phyloP scores from a whole-genome alignment of 2,888 invertebrate species.

The Ferrisia virgata region DNA sequence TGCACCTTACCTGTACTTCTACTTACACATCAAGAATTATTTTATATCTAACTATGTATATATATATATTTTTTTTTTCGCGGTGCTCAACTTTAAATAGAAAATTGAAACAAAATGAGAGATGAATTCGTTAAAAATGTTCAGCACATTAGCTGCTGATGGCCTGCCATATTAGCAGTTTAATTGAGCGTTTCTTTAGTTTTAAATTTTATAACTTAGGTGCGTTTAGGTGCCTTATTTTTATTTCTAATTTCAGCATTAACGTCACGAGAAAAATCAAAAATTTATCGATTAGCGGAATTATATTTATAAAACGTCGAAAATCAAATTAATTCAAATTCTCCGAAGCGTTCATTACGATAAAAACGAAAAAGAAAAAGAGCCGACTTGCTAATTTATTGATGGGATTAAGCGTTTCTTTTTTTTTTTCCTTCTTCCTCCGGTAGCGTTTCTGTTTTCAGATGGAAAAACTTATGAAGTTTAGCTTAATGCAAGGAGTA shows the following conservation, averaged over 20 bases:
- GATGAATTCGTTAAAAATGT: too few species aligned
- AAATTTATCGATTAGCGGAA: background rate
- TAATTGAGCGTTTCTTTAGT: background rate
- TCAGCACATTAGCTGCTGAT: too few species aligned
- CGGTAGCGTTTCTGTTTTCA: background rate
- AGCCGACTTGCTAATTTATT: constrained; percentile 6
- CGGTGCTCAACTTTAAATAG: too few species aligned
- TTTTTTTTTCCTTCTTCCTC: background rate
- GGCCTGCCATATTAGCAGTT: background rate
- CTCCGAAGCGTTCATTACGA: background rate
- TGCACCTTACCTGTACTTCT: too few species aligned
- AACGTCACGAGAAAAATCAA: background rate
- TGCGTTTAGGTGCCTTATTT: background rate
- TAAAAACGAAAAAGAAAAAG: background rate
- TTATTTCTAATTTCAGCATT: background rate
- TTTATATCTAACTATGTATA: too few species aligned
- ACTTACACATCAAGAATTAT: too few species aligned
- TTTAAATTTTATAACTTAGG: background rate
- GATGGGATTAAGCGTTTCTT: background rate
- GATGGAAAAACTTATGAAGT: background rate
- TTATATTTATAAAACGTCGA: background rate
- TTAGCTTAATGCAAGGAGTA: background rate
- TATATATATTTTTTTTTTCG: too few species aligned
- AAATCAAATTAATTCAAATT: constrained; percentile 13
- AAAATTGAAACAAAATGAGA: too few species aligned